Conservation (phyloP, 2,797 vertebrate genomes). For the Cirrhinus molitorella region DNA sequence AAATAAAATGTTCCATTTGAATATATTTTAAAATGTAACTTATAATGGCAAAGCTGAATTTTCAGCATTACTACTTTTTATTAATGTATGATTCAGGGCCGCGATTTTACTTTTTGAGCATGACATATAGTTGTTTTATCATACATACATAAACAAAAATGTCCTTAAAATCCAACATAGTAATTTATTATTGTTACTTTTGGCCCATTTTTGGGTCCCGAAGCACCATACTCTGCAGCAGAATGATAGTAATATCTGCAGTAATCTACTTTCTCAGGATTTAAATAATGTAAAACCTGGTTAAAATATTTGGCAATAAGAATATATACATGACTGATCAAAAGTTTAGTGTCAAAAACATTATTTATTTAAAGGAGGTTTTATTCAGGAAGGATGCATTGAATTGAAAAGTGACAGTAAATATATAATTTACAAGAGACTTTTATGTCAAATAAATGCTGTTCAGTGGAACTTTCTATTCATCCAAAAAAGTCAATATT, state of each 20-base stretch:
- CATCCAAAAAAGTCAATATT: too few relatives aligned
- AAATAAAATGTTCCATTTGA: not conserved
- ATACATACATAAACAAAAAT: not conserved
- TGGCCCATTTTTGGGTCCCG: not conserved
- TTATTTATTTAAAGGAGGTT: too few relatives aligned
- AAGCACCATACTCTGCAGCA: not conserved
- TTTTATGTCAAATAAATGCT: too few relatives aligned
- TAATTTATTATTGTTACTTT: not conserved
- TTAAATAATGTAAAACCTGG: not conserved
- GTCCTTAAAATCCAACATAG: slow-evolving; percentile 4
- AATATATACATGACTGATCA: too few relatives aligned
- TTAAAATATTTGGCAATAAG: too few relatives aligned
- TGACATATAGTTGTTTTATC: not conserved
- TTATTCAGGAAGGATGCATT: too few relatives aligned
- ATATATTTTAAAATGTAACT: not conserved
- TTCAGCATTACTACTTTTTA: not conserved
- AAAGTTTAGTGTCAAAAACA: too few relatives aligned
- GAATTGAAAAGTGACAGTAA: too few relatives aligned
- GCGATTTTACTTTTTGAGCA: not conserved
- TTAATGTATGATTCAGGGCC: too few relatives aligned
- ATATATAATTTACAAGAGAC: too few relatives aligned
- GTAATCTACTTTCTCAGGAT: not conserved
- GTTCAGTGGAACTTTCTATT: too few relatives aligned
- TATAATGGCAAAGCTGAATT: not conserved
- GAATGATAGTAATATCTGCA: not conserved